Evolutionary conservation across 2,797 vertebrate genomes (phyloP), one percentile per base, ranked within the genome.

Genomic region (Sebastes diaconus): DNA sequence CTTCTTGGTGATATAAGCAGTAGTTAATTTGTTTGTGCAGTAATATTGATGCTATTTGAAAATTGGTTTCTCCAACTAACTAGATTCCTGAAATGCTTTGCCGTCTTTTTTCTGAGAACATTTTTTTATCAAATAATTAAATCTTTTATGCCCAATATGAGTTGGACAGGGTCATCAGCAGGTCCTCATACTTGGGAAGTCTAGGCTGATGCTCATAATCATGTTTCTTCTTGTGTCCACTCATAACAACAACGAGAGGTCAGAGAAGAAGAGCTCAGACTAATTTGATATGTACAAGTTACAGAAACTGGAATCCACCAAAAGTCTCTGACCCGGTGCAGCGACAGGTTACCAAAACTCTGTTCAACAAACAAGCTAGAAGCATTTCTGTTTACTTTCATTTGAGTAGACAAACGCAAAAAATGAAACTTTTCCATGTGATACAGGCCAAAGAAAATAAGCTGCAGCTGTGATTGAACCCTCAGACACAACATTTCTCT

Each of bases 381-480:
- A 10, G 29, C 46, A 30, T 42, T 42, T 24, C 22, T 36, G 57
- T 72, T 75, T 63, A 14, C 63, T 75, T 32, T 71, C 39, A 24
- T 77, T 65, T 54, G 54, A 59, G 54, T 29, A 42, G 64, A 52
- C 7, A 1, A 61, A 46, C 2, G 60, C 11, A 39, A 46, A 60
- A 69, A 61, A 72, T 36, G 27, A 14, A 68, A 22, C 18, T 42
- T 52, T 22, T 65, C 18, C 34, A 22, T 14, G 12, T 6, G 63
- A 74, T 42, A 8, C 55, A 29, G 9, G 54, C 63, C 73, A 75
- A 80, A 64, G 30, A 64, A 64, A 80, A 84, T 6, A 64, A 46
- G 16, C 59, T 36, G 55, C 82, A 76, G 82, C 81, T 81, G 79
- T 16, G 54, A 52, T n/a, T 50, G 16, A 68, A 39, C 34, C 72